Percentiles rank a stretch among this genome's conserved stretches.
These are phyloP conservation scores for Allacma fusca DNA, from an alignment of 2,888 invertebrate genomes.

Conservation along the genomic window DNA sequence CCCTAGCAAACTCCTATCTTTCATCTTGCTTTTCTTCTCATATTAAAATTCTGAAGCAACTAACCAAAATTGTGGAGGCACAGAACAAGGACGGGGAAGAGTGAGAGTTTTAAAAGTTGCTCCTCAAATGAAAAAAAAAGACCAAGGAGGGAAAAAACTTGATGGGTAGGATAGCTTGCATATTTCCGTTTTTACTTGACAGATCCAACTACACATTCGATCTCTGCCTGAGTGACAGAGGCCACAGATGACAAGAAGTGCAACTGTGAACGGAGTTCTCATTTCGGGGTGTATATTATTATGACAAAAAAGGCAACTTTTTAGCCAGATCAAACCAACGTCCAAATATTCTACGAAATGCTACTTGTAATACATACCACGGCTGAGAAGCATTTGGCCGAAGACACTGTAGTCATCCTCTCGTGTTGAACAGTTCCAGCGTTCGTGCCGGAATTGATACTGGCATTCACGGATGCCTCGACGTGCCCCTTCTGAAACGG, in stretches of 20 bases:
- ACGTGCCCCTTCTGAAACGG: conserved; percentile 68
- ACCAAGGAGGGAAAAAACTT: no score
- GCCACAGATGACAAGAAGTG: conserved; percentile 31
- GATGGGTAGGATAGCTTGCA: conserved; percentile 36
- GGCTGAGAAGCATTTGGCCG: conserved; percentile 64
- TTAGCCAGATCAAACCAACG: not conserved
- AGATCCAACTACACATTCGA: not conserved
- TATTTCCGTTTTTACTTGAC: conserved; percentile 34
- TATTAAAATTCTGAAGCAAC: not conserved
- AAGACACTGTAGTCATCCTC: conserved; percentile 66
- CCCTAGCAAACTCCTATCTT: not conserved
- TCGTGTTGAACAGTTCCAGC: conserved; percentile 69
- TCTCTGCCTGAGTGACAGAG: conserved; percentile 38
- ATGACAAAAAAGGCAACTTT: not conserved
- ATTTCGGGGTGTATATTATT: not conserved
- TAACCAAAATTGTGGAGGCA: not conserved
- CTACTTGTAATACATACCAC: not conserved
- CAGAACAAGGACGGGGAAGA: not conserved
- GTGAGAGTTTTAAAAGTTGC: conserved; percentile 17
- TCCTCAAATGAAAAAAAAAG: conserved; percentile 20
- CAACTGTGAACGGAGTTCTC: conserved; percentile 7
- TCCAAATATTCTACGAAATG: not conserved
- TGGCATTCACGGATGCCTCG: conserved; percentile 69
- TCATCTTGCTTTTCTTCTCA: not conserved
- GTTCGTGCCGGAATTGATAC: conserved; percentile 68